phyloP scores from a whole-genome alignment of 1,140 invertebrate species.

The Cheumatopsyche charites region DNA sequence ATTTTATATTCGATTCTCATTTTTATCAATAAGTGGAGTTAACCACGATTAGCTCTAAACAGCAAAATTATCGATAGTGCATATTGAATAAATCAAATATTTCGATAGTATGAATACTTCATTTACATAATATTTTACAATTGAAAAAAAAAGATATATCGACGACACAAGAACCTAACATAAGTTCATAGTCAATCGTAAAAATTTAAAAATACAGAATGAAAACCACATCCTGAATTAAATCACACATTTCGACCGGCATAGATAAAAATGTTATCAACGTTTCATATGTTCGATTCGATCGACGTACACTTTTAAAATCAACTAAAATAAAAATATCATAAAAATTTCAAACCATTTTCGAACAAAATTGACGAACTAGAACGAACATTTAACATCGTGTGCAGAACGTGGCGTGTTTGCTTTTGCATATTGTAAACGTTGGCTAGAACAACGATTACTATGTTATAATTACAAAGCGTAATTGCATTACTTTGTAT shows the following conservation, averaged over 20 bases:
- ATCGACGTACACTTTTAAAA: not conserved
- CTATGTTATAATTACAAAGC: slow-evolving; percentile 35
- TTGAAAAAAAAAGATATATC: too few species aligned
- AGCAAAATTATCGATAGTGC: too few species aligned
- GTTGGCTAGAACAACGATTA: slow-evolving; percentile 23
- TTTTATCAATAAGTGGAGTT: too few species aligned
- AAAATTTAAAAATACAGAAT: not conserved
- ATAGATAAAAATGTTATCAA: slow-evolving; percentile 2
- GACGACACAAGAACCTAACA: too few species aligned
- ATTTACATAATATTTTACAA: too few species aligned
- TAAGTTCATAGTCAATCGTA: too few species aligned
- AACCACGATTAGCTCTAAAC: too few species aligned
- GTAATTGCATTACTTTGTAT: slow-evolving; percentile 29
- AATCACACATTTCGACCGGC: slow-evolving; percentile 3
- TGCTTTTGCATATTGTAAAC: slow-evolving; percentile 31
- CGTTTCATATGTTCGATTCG: not conserved
- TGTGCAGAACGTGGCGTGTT: slow-evolving; percentile 14
- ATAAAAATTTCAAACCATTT: not conserved
- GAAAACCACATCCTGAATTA: slow-evolving; percentile 31
- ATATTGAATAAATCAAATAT: too few species aligned
- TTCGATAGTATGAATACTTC: too few species aligned
- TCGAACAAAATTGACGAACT: not conserved
- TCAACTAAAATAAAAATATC: not conserved
- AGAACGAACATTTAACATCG: not conserved
- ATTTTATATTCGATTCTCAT: too few species aligned